These are phyloP conservation scores for Pristionchus mayeri DNA, from an alignment of 2,888 invertebrate genomes.

Conservation along the genomic window DNA sequence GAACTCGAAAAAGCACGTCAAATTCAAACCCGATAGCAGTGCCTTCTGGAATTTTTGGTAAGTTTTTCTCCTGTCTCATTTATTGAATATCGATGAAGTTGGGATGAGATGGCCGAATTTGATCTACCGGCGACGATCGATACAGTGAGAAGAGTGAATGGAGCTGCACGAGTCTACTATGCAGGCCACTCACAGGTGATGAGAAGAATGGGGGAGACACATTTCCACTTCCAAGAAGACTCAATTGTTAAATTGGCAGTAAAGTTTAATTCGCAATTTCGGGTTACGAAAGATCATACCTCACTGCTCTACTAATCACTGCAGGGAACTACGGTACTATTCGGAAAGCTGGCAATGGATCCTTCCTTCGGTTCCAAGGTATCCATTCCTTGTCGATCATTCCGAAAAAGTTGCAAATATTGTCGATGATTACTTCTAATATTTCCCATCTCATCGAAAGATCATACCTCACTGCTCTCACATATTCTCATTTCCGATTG, in stretches of 20 bases:
- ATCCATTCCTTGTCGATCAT: not conserved
- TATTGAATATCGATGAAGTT: not conserved
- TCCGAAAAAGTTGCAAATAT: not conserved
- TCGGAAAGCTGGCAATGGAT: slow-evolving; percentile 32
- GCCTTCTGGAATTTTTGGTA: slow-evolving; percentile 42
- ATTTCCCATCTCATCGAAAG: not conserved
- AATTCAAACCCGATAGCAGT: not conserved
- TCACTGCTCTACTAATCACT: too few relatives aligned
- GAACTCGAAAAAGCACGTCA: slow-evolving; percentile 36
- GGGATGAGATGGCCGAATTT: slow-evolving; percentile 41
- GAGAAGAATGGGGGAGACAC: not conserved
- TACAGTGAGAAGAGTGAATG: not conserved
- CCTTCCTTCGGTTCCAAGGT: not conserved
- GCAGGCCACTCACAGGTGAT: slow-evolving; percentile 28
- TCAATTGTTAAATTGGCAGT: too few relatives aligned
- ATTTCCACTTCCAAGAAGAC: not conserved
- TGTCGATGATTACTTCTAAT: not conserved
- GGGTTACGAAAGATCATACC: too few relatives aligned
- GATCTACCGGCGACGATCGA: slow-evolving; percentile 9
- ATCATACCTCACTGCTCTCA: too few relatives aligned
- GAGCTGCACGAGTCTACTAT: not conserved
- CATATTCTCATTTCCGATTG: not conserved
- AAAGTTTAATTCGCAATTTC: too few relatives aligned
- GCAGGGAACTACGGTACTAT: slow-evolving; percentile 11
- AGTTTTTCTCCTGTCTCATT: not conserved